These are phyloP conservation scores for Habrosyne pyritoides DNA, from an alignment of 2,888 invertebrate genomes.

Conservation along the genomic window DNA sequence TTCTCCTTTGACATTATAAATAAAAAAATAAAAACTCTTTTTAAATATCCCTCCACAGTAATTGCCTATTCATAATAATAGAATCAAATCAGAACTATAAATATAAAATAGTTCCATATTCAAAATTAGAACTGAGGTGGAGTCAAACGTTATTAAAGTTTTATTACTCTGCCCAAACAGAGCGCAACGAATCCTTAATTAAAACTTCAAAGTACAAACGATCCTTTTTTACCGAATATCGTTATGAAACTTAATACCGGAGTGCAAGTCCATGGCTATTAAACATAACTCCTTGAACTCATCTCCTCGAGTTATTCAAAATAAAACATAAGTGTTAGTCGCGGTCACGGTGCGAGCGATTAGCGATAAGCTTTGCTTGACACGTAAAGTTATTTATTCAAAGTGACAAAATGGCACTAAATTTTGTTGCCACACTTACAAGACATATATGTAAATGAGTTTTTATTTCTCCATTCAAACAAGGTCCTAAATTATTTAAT, in stretches of 20 bases:
- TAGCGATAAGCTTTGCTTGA: not conserved
- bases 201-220: slow-evolving; percentile 57
- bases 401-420: not conserved
- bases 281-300: slow-evolving; percentile 54
- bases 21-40: not conserved
- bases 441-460: too few relatives aligned
- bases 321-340: slow-evolving; percentile 52
- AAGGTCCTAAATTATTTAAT: too few relatives aligned
- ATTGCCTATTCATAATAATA: not conserved
- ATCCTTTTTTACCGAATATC: slow-evolving; percentile 48
- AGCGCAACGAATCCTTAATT: slow-evolving; percentile 72
- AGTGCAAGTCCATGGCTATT: slow-evolving; percentile 46
- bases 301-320: slow-evolving; percentile 55
- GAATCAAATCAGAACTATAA: slow-evolving; percentile 5
- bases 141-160: slow-evolving; percentile 42
- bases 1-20: too few relatives aligned
- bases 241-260: slow-evolving; percentile 47
- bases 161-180: slow-evolving; percentile 48
- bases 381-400: not conserved
- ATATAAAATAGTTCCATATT: slow-evolving; percentile 21
- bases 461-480: too few relatives aligned
- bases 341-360: slow-evolving; percentile 22
- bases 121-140: slow-evolving; percentile 21
- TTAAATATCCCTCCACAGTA: too few relatives aligned
- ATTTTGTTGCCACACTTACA: not conserved